Evolutionary conservation across 2,797 vertebrate species (phyloP), one percentile per base, ranked within the genome.

Genomic region (Sandelia bainsii): DNA sequence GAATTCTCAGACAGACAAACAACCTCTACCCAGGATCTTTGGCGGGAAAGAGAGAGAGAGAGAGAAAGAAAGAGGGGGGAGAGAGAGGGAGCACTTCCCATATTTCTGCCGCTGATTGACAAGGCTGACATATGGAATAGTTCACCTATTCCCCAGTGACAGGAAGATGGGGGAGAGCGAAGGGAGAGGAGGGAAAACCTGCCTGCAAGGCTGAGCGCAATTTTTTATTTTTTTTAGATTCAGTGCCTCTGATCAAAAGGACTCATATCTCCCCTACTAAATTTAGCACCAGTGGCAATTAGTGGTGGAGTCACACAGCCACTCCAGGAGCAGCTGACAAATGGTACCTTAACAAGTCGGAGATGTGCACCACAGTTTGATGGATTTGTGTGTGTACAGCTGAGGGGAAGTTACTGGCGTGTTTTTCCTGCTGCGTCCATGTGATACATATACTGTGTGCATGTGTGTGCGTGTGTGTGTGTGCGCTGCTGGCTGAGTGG

Each of bases 91-190:
- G 96, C 91, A 95, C 95, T 96, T 97, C 96, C 96, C 96, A 96
- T 95, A 96, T 96, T 96, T 96, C 95, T 93, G 91, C 93, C 2
- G 72, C 94, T 98, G 97, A 99, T 97, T 99, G 98, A 98, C 97
- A 99, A 96, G 96, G 92, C 96, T 99, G 97, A 99, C 98, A 99
- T 98, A 98, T 98, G 97, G 97, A 98, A 99, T 98, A 99, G 97
- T 99, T 99, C 97, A 99, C 95, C 95, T 96, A 98, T 96, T 97
- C 97, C 97, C 97, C 94, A 95, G 97, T 96, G 98, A 97, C 94
- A 94, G 96, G 94, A 94, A 96, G 96, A 97, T 95, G 95, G 95
- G 96, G 95, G 89, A 80, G 85, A 82, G 67, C 34, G 51, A 72
- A 39, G 75, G 94, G 95, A 86, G 90, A 84, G 85, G 95, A 92